phyloP scores from a whole-genome alignment of 2,888 invertebrate genomes.

The Drosophila picticornis region DNA sequence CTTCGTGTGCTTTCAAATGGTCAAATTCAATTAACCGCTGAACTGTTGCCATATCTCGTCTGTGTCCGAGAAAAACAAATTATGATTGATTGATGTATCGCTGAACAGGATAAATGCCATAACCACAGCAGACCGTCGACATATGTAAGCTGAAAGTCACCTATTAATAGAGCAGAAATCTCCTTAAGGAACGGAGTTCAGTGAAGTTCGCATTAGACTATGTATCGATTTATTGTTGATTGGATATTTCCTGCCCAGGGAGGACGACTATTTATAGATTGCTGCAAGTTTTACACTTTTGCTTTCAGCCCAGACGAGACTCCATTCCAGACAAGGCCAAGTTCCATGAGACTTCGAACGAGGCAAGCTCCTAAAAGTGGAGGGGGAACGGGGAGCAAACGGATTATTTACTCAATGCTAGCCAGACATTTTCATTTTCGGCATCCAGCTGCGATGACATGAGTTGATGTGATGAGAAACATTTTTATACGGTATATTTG shows the following conservation, averaged over 20 bases:
- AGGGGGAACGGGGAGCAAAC: background rate
- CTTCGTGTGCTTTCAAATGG: background rate
- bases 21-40: constrained; percentile 15
- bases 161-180: constrained; percentile 37
- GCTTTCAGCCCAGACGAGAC: constrained; percentile 40
- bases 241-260: constrained; percentile 30
- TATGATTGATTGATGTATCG: constrained; percentile 29
- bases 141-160: constrained; percentile 6
- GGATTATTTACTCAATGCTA: constrained; percentile 14
- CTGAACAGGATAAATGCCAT: constrained; percentile 3
- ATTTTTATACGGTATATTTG: background rate
- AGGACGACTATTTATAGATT: constrained; percentile 55
- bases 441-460: constrained; percentile 22
- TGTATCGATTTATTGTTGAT: constrained; percentile 25
- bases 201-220: constrained; percentile 6
- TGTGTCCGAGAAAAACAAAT: constrained; percentile 11
- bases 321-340: constrained; percentile 12
- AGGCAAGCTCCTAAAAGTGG: background rate
- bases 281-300: constrained; percentile 55
- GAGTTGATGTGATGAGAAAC: background rate
- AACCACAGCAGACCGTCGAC: constrained; percentile 6
- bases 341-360: constrained; percentile 13
- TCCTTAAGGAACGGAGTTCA: constrained; percentile 30
- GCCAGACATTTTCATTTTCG: constrained; percentile 35
- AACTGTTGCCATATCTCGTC: constrained; percentile 3